phyloP scores from a whole-genome alignment of 2,888 invertebrate species.

The Stratiomys singularior region DNA sequence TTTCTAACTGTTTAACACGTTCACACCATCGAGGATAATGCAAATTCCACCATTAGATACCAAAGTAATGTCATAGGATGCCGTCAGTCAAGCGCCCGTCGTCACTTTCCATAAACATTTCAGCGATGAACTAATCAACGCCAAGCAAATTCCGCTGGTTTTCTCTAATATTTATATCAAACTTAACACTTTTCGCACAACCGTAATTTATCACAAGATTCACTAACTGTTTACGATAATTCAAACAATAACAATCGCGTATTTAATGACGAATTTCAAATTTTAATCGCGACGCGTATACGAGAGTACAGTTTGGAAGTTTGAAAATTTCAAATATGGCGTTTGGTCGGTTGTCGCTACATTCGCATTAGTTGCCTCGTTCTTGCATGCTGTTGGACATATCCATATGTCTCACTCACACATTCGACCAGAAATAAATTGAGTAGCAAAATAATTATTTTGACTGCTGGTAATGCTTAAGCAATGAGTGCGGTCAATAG shows the following conservation, averaged over 20 bases:
- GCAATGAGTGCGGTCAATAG: conserved; percentile 4
- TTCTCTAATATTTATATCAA: background rate
- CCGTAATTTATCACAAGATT: conserved; percentile 38
- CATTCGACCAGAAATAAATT: background rate
- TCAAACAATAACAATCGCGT: conserved; percentile 23
- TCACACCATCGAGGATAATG: background rate
- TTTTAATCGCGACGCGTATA: background rate
- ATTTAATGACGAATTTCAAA: conserved; percentile 17
- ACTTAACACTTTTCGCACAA: conserved; percentile 35
- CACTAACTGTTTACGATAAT: background rate
- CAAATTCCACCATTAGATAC: conserved; percentile 7
- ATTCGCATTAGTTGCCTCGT: conserved; percentile 13
- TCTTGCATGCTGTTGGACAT: background rate
- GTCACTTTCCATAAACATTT: conserved; percentile 23
- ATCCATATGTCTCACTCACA: background rate
- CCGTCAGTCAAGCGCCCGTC: conserved; percentile 31
- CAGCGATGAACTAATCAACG: background rate
- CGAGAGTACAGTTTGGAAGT: conserved; percentile 39
- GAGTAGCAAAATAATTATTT: background rate
- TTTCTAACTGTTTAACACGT: background rate
- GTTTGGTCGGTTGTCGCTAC: conserved; percentile 28
- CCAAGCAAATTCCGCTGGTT: background rate
- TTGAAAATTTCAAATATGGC: conserved; percentile 41
- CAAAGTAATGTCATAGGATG: conserved; percentile 26
- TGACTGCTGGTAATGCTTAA: background rate